Evolutionary conservation across 2,797 vertebrate genomes (phyloP).

Genomic region (Artibeus lituratus): DNA sequence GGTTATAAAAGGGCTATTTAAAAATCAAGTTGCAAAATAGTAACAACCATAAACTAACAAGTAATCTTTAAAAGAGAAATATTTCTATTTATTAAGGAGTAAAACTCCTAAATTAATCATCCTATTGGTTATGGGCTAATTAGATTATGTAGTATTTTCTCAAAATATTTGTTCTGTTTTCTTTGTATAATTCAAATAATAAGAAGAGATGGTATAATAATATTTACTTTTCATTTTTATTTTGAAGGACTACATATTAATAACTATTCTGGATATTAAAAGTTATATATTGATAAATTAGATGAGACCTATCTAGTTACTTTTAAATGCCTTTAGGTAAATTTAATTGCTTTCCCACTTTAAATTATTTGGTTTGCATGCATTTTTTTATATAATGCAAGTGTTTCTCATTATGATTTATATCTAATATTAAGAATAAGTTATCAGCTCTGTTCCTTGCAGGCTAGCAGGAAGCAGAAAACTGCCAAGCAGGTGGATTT

Average conservation of each 20-base stretch:
- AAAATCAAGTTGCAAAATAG: constrained; percentile 35
- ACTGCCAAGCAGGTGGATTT: neutral
- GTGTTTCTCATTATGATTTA: neutral
- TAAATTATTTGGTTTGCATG: neutral
- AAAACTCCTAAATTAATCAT: constrained; percentile 33
- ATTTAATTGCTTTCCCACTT: constrained; percentile 33
- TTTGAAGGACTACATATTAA: constrained; percentile 9
- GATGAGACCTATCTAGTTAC: neutral
- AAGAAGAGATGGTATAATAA: rapidly evolving
- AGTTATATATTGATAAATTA: neutral
- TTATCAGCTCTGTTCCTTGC: neutral
- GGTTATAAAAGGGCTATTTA: neutral
- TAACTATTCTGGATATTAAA: constrained; percentile 40
- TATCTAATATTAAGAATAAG: constrained; percentile 33
- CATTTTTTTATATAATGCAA: constrained; percentile 4
- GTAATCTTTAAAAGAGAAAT: neutral
- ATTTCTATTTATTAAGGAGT: constrained; percentile 25
- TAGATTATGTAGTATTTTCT: constrained; percentile 26
- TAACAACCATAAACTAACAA: constrained; percentile 13
- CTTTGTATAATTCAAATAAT: neutral
- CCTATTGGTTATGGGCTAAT: neutral
- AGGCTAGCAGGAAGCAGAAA: neutral
- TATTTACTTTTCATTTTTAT: neutral
- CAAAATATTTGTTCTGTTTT: constrained; percentile 41
- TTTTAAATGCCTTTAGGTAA: neutral